Evolutionary conservation across 2,797 vertebrate genomes (phyloP).

Genomic region (Limnodromus scolopaceus): DNA sequence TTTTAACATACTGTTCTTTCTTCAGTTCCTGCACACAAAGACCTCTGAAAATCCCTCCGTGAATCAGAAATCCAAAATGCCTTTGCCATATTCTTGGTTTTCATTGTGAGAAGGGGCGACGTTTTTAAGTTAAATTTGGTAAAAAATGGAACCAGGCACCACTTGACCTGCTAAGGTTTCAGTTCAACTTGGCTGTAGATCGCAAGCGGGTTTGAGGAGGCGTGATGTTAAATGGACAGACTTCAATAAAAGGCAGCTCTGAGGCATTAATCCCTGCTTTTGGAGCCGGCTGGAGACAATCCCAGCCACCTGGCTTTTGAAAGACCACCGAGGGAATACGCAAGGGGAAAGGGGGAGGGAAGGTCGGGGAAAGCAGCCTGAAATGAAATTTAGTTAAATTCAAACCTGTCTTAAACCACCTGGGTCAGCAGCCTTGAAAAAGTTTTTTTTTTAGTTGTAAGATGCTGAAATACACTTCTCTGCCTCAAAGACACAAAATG

Average conservation of each 20-base stretch:
- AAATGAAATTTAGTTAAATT: slow-evolving; percentile 71
- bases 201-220: slow-evolving; percentile 69
- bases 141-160: slow-evolving; percentile 37
- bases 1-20: neutral
- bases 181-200: slow-evolving; percentile 59
- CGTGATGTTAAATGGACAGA: slow-evolving; percentile 78
- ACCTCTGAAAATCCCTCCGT: neutral
- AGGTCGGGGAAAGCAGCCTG: slow-evolving; percentile 60
- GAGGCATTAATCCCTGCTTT: slow-evolving; percentile 77
- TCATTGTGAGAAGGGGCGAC: neutral
- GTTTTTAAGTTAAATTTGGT: slow-evolving; percentile 44
- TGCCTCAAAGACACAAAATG: slow-evolving; percentile 21
- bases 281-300: slow-evolving; percentile 80
- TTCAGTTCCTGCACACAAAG: neutral
- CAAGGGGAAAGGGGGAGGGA: neutral
- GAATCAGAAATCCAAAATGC: neutral
- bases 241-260: slow-evolving; percentile 75
- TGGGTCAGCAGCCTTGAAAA: slow-evolving; percentile 53
- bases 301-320: slow-evolving; percentile 85
- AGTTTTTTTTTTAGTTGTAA: slow-evolving; percentile 54
- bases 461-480: slow-evolving; percentile 29
- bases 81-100: neutral
- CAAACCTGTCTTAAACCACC: slow-evolving; percentile 51
- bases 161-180: slow-evolving; percentile 61
- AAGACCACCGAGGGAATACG: slow-evolving; percentile 80